Evolutionary conservation across 2,888 invertebrate species (phyloP), one percentile per base, ranked within the genome.

Genomic region (Synanthedon tipuliformis): DNA sequence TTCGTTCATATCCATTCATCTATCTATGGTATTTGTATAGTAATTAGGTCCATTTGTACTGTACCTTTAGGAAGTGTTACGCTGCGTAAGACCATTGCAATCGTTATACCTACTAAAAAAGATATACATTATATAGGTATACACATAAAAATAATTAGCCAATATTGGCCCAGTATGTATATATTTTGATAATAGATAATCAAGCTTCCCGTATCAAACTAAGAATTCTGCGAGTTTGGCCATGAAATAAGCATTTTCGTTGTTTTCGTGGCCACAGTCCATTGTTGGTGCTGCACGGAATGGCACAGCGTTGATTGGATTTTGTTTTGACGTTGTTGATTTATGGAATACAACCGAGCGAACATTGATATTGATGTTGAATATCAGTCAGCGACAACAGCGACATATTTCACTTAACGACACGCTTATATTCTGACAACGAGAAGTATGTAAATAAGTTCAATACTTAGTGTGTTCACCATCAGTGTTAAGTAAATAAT

Each of bases 291-390:
- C 8, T 45, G 13, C 45, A 45, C 45, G 8, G 45, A 45, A 61
- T 61, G 62, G 60, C 58, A 60, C 56, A 59, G 59, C 66, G 64
- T 67, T 78, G 78, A 80, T 81, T 78, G 75, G 75, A 70, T 75
- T 74, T 63, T 74, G 76, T 76, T 78, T 67, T 75, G 71, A 73
- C 69, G 57, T 51, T 57, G 58, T 56, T 68, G 71, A 71, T 71
- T 69, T 69, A 71, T 71, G 59, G 60, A 59, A 54, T 50, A 54
- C 49, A 45, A 15, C 45, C 13, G 45, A 15, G 13, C 45, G 45
- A 45, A 45, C 49, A 16, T 15, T 49, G 16, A 18, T 49, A 49
- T 49, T 49, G 49, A 45, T 45, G 45, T 15, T 45, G 15, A 13
- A 45, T 45, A 45, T 45, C 45, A 45, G 13, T 13, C 34, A 34